phyloP scores from a whole-genome alignment of 2,113 vertebrate species.

The Channa maculata region DNA sequence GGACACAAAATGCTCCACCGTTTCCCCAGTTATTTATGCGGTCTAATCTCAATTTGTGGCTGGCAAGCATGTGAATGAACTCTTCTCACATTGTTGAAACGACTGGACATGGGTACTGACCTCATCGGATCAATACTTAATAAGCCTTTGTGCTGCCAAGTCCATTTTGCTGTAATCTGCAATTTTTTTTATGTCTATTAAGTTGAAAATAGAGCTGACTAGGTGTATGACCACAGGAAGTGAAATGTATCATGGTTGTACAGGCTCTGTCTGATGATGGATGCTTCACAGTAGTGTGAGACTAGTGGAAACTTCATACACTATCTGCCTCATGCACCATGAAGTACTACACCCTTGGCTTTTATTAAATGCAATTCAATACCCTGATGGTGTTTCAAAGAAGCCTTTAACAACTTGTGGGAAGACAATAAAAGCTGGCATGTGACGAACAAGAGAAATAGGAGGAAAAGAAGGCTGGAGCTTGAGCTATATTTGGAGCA shows the following conservation, averaged over 20 bases:
- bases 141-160: constrained; percentile 82
- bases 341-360: constrained; percentile 59
- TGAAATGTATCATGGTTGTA: constrained; percentile 67
- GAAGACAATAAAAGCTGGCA: constrained; percentile 70
- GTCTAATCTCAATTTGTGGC: constrained; percentile 76
- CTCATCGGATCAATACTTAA: constrained; percentile 84
- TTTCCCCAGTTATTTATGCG: constrained; percentile 71
- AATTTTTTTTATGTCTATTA: constrained; percentile 85
- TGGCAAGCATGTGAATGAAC: constrained; percentile 65
- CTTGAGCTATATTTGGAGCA: constrained; percentile 64
- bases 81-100: constrained; percentile 73
- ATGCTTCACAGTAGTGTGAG: constrained; percentile 63
- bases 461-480: constrained; percentile 57
- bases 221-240: constrained; percentile 75
- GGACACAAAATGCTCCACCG: constrained; percentile 53
- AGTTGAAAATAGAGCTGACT: constrained; percentile 84
- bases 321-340: constrained; percentile 50
- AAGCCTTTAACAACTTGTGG: constrained; percentile 64
- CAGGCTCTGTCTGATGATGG: constrained; percentile 68
- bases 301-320: constrained; percentile 71
- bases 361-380: constrained; percentile 78
- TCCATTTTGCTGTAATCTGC: constrained; percentile 84
- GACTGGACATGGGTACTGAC: constrained; percentile 80
- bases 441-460: constrained; percentile 49
- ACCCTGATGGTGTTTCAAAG: constrained; percentile 66